Percentiles rank a stretch among this genome's conserved stretches.
phyloP scores from a whole-genome alignment of 2,797 vertebrate species.

The Hipposideros larvatus region DNA sequence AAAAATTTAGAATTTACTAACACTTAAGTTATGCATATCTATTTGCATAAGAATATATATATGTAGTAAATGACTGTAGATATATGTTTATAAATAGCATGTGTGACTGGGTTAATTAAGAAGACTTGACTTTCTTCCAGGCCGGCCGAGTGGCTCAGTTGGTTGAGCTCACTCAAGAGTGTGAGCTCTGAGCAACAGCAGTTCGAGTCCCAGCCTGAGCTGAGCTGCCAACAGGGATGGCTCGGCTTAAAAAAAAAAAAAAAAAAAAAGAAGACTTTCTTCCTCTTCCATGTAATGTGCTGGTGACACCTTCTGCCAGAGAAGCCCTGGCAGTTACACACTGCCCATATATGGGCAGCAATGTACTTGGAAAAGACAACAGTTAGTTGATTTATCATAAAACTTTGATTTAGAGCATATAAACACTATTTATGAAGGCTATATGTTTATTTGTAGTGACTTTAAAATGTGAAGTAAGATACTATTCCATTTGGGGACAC shows the following conservation, averaged over 20 bases:
- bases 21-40: not conserved
- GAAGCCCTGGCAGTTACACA: not conserved
- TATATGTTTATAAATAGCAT: not conserved
- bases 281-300: not conserved
- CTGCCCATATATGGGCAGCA: not conserved
- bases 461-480: rapidly evolving
- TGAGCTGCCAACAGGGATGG: no score
- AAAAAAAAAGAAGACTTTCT: not conserved
- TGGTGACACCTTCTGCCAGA: not conserved
- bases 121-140: not conserved
- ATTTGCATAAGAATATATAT: not conserved
- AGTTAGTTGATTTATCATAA: not conserved
- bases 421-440: not conserved
- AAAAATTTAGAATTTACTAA: not conserved
- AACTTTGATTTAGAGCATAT: not conserved
- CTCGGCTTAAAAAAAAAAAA: no score
- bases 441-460: not conserved
- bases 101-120: not conserved
- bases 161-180: no score
- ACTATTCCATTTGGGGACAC: not conserved
- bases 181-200: no score
- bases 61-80: not conserved
- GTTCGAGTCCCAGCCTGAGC: no score
- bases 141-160: no score
- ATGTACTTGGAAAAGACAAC: not conserved